These are phyloP conservation scores for Calyptomena viridis DNA, from an alignment of 2,113 vertebrate species.

Conservation along the genomic window DNA sequence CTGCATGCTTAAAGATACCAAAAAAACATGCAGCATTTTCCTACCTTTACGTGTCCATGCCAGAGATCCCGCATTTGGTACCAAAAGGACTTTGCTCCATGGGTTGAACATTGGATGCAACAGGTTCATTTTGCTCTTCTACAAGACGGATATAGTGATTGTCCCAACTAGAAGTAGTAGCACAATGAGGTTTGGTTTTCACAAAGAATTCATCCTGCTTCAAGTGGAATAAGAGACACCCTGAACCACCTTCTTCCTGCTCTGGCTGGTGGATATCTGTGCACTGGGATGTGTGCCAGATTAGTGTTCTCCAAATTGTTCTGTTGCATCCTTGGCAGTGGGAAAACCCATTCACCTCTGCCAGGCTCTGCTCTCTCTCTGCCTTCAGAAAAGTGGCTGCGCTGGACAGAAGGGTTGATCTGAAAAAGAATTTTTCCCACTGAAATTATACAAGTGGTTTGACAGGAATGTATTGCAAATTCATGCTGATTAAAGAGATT, in stretches of 20 bases:
- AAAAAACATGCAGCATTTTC: neutral
- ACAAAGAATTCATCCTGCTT: neutral
- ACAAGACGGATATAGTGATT: fast-evolving
- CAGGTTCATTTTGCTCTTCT: neutral
- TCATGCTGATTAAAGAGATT: neutral
- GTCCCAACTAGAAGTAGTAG: neutral
- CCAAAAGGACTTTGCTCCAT: neutral
- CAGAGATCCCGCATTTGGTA: neutral
- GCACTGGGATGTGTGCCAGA: neutral
- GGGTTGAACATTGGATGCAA: neutral
- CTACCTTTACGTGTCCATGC: neutral
- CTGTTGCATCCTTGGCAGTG: neutral
- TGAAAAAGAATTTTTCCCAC: neutral
- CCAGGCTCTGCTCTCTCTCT: neutral
- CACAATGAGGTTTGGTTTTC: fast-evolving
- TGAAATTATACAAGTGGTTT: neutral
- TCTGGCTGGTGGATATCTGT: neutral
- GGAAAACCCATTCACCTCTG: neutral
- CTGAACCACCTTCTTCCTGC: neutral
- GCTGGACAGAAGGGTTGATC: neutral
- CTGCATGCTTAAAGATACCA: neutral
- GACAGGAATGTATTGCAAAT: neutral
- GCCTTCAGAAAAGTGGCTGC: neutral
- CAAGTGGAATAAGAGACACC: neutral
- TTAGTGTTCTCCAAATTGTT: neutral